A percentile compares a stretch with the other conserved stretches of the same genome.
Evolutionary conservation across 2,797 vertebrate species (phyloP).

Genomic region (Melanotaenia maccullochi): DNA sequence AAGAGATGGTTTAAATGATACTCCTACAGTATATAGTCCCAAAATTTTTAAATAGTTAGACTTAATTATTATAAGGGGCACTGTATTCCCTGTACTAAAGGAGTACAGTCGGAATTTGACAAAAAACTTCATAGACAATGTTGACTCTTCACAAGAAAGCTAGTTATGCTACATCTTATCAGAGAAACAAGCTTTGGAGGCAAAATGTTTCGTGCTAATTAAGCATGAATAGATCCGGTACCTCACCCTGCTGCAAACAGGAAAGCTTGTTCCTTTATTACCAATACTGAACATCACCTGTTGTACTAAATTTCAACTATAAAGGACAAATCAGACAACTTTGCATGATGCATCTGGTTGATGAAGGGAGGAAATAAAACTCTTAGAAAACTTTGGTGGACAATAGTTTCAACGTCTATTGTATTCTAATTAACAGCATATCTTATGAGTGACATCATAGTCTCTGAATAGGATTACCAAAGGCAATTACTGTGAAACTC

Average conservation of each 20-base stretch:
- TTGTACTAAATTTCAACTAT: not conserved
- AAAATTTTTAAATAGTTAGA: no score
- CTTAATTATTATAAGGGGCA: not conserved
- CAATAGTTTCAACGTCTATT: not conserved
- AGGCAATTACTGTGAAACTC: slow-evolving; percentile 3
- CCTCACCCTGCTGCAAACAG: not conserved
- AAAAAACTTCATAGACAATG: not conserved
- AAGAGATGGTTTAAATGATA: no score
- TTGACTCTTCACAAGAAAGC: not conserved
- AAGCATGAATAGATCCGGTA: not conserved
- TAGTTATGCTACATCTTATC: not conserved
- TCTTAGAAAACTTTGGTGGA: not conserved
- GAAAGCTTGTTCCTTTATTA: not conserved
- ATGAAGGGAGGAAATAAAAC: not conserved
- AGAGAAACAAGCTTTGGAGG: not conserved
- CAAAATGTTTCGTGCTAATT: not conserved
- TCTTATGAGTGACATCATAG: slow-evolving; percentile 14
- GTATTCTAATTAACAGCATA: slow-evolving; percentile 10
- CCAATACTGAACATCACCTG: not conserved
- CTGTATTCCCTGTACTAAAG: not conserved
- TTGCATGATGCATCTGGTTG: not conserved
- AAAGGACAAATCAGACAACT: not conserved
- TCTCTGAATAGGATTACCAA: slow-evolving; percentile 8
- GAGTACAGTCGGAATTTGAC: no score
- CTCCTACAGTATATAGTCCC: no score